Evolutionary conservation across 2,888 invertebrate species (phyloP).

Genomic region (Drosophila greeni): DNA sequence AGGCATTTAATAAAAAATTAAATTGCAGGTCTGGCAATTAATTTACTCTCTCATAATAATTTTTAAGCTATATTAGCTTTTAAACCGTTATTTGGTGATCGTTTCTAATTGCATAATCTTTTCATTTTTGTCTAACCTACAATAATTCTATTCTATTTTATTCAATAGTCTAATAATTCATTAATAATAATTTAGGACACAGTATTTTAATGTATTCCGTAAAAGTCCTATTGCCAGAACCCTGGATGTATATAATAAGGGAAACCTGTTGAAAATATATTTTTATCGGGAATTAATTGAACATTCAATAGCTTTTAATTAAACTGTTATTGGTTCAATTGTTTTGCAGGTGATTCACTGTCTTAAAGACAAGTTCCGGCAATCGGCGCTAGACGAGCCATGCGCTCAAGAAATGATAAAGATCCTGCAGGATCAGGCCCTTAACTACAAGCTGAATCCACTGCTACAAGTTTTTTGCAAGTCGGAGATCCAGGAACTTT

Average conservation of each 20-base stretch:
- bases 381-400: slow-evolving; percentile 84
- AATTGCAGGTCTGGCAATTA: neutral
- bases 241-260: neutral
- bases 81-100: too few relatives aligned
- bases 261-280: neutral
- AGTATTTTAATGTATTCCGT: neutral
- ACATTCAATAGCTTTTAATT: neutral
- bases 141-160: too few relatives aligned
- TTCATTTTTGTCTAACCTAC: too few relatives aligned
- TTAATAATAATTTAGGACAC: too few relatives aligned
- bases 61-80: neutral
- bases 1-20: slow-evolving; percentile 7
- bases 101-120: neutral
- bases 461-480: slow-evolving; percentile 89
- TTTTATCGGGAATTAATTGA: neutral
- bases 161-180: too few relatives aligned
- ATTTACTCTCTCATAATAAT: neutral
- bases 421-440: slow-evolving; percentile 91
- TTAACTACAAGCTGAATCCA: slow-evolving; percentile 95
- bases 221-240: neutral
- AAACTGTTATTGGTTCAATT: slow-evolving; percentile 11
- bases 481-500: slow-evolving; percentile 84
- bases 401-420: slow-evolving; percentile 91
- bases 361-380: slow-evolving; percentile 88
- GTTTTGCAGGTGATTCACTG: slow-evolving; percentile 83